Evolutionary conservation across 1,140 invertebrate species (phyloP), one percentile per base, ranked within the genome.

Genomic region (Apis laboriosa): DNA sequence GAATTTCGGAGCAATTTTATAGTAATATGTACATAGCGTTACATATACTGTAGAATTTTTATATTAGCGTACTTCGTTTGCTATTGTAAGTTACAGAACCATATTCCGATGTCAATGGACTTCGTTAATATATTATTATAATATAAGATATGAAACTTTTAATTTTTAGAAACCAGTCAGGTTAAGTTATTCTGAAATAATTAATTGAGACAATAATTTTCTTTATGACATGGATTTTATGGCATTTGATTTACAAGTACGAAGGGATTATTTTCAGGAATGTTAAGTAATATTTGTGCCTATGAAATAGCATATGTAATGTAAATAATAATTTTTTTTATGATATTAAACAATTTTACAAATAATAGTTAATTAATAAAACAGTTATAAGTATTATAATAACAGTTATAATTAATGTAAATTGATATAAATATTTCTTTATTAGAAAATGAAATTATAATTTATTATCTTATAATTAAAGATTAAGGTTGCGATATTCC

Each of bases 101-200:
- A 82, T 82, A 77, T 70, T 24, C 49, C 21, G 67, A 66, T 77
- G 51, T 63, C 63, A 77, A 67, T 77, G 74, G 80, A 70, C 28
- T 28, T 28, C 51, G 43, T 2, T 82, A 21, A 66, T 80, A 13
- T 34, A 24, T 74, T 68, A 34, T 53, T 51, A 53, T 53, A 51
- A 51, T 77, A 3, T 53, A 68, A 77, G 74, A 67, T 68, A 12
- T 76, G 49, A 60, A 58, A 61, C 17, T 60, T 82, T 68, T 55
- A 12, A 56, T 61, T 68, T 82, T 34, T 82, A 77, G 56, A 77
- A 77, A 49, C 24, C 24, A 60, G 21, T 77, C 64, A 77, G 64
- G 19, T 77, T 77, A 77, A 61, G 0, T 61, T 60, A 55, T 49
- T 53, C 51, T 24, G 55, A 43, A 60, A 2, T 43, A 68, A 60